A percentile compares a stretch with the other conserved stretches of the same genome.
Conservation (phyloP, 2,113 vertebrate species). For the Nesoenas mayeri region DNA sequence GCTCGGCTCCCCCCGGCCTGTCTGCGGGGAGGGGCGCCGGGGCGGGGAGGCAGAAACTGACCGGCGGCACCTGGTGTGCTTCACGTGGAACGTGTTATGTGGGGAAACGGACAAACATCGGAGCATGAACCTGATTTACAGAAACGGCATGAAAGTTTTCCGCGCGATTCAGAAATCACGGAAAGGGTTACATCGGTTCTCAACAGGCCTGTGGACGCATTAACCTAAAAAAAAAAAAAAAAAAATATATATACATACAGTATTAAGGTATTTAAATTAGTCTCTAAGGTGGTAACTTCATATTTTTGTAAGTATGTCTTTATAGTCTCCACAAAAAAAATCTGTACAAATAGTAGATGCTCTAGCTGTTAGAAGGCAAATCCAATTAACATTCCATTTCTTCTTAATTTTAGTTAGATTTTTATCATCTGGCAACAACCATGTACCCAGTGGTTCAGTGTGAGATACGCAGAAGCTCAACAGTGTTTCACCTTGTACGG, state of each 20-base stretch:
- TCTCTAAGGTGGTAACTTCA: background rate
- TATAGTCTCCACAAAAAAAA: too few species aligned
- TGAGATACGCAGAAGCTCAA: background rate
- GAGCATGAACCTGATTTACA: accelerated
- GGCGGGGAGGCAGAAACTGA: accelerated
- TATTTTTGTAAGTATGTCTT: background rate
- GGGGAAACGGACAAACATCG: accelerated
- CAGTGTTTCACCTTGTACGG: background rate
- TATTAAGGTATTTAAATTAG: background rate
- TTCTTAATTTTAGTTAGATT: background rate
- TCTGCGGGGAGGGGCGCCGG: background rate
- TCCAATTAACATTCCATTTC: background rate
- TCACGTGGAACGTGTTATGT: too few species aligned
- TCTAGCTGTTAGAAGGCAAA: background rate
- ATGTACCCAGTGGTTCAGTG: accelerated
- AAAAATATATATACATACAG: too few species aligned
- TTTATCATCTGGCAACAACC: background rate
- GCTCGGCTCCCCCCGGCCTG: too few species aligned
- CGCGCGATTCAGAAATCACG: accelerated
- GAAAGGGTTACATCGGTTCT: background rate
- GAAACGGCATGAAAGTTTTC: accelerated
- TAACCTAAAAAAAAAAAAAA: background rate
- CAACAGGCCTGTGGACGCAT: background rate
- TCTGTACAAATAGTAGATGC: background rate
- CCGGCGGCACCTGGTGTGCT: accelerated